A percentile compares a stretch with the other conserved stretches of the same genome.
phyloP scores from a whole-genome alignment of 2,113 vertebrate genomes.

The Laticauda colubrina region DNA sequence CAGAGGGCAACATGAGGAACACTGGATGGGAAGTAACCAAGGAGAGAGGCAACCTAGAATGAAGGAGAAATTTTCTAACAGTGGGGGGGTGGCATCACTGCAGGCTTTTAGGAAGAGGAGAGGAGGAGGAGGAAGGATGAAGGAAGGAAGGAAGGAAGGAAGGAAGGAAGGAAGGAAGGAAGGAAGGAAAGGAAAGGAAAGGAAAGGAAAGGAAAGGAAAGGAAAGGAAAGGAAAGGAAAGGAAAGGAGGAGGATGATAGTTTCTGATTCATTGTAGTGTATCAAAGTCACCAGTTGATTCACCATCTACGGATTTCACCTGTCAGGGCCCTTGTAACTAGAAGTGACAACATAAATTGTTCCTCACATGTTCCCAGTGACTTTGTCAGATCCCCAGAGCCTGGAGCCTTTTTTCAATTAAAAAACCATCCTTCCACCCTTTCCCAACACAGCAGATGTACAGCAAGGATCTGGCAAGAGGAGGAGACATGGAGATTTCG shows the following conservation, averaged over 20 bases:
- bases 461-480: slow-evolving; percentile 44
- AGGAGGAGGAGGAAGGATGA: too few relatives aligned
- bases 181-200: too few relatives aligned
- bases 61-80: too few relatives aligned
- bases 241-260: neutral
- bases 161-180: too few relatives aligned
- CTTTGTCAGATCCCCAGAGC: slow-evolving; percentile 57
- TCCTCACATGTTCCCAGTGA: slow-evolving; percentile 54
- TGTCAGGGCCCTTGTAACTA: slow-evolving; percentile 56
- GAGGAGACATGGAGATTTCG: slow-evolving; percentile 26
- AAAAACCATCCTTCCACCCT: slow-evolving; percentile 48
- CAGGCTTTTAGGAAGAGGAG: too few relatives aligned
- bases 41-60: too few relatives aligned
- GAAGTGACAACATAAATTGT: slow-evolving; percentile 62
- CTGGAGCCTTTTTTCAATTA: slow-evolving; percentile 61
- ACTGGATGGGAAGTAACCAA: too few relatives aligned
- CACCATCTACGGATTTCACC: slow-evolving; percentile 59
- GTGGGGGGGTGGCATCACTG: too few relatives aligned
- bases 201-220: too few relatives aligned
- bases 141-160: too few relatives aligned
- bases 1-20: too few relatives aligned
- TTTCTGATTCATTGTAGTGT: slow-evolving; percentile 34
- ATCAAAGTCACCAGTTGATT: slow-evolving; percentile 49
- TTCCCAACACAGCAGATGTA: slow-evolving; percentile 44
- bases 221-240: too few relatives aligned